phyloP scores from a whole-genome alignment of 2,888 invertebrate species.

The Timema cristinae region DNA sequence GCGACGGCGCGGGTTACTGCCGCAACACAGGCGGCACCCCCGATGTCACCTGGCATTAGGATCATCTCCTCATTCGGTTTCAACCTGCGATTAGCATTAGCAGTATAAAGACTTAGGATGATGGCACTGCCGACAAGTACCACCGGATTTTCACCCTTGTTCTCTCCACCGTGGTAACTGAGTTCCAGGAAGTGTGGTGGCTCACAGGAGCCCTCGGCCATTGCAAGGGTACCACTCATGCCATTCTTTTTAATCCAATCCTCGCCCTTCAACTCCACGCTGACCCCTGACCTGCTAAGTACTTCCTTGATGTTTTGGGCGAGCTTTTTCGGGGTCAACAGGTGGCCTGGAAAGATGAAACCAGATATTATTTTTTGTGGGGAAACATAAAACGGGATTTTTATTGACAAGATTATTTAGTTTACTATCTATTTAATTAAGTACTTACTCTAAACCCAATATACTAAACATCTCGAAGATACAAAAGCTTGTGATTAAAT shows the following conservation, averaged over 20 bases:
- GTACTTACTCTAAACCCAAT: too few relatives aligned
- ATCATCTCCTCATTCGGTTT: too few relatives aligned
- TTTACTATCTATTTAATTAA: too few relatives aligned
- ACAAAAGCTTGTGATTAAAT: too few relatives aligned
- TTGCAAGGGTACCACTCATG: constrained; percentile 65
- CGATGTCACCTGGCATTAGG: constrained; percentile 70
- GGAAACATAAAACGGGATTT: too few relatives aligned
- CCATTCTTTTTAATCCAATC: constrained; percentile 59
- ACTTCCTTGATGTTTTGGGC: constrained; percentile 49
- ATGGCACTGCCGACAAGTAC: constrained; percentile 63
- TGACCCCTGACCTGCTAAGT: constrained; percentile 45
- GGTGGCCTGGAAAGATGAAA: constrained; percentile 61
- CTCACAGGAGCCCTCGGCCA: constrained; percentile 58
- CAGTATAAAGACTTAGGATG: too few relatives aligned
- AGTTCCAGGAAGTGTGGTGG: constrained; percentile 64
- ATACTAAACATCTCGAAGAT: too few relatives aligned
- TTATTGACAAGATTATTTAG: too few relatives aligned
- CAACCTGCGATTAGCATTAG: too few relatives aligned
- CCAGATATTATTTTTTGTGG: too few relatives aligned
- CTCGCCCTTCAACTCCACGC: constrained; percentile 51
- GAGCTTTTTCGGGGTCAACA: constrained; percentile 73
- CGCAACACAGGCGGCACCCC: constrained; percentile 63
- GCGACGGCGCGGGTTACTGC: constrained; percentile 56
- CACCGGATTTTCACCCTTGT: constrained; percentile 46
- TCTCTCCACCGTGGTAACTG: constrained; percentile 49